A percentile compares a stretch with the other conserved stretches of the same genome.
phyloP scores from a whole-genome alignment of 2,797 vertebrate genomes.

The Zonotrichia albicollis region DNA sequence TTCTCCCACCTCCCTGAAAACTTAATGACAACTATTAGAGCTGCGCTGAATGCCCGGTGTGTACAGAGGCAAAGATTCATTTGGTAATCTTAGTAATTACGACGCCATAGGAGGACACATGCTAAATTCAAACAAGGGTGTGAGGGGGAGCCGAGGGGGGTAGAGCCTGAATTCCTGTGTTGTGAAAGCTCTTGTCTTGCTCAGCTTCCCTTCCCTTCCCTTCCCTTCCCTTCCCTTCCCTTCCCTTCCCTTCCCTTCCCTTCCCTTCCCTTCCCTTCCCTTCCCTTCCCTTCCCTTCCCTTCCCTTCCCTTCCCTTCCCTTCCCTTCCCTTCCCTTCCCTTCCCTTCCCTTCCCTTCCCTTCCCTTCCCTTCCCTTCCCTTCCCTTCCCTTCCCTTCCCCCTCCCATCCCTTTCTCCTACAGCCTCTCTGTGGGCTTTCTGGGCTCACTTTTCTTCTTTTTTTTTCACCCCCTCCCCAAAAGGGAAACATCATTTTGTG shows the following conservation, averaged over 20 bases:
- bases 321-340: not conserved
- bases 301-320: not conserved
- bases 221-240: too few relatives aligned
- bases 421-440: not conserved
- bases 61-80: conserved; percentile 81
- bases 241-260: not conserved
- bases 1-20: conserved; percentile 79
- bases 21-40: conserved; percentile 86
- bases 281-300: not conserved
- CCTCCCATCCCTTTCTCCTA: not conserved
- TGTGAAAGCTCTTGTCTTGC: not conserved
- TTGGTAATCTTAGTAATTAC: conserved; percentile 80
- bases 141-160: conserved; percentile 19
- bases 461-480: accelerated
- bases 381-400: not conserved
- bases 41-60: conserved; percentile 79
- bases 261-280: not conserved
- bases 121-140: conserved; percentile 65
- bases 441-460: not conserved
- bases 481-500: not conserved
- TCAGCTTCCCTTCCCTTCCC: too few relatives aligned
- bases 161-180: conserved; percentile 39
- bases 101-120: conserved; percentile 46
- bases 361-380: not conserved
- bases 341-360: not conserved